Evolutionary conservation across 2,888 invertebrate genomes (phyloP), one percentile per base, ranked within the genome.

Genomic region (Leptinotarsa juncta): DNA sequence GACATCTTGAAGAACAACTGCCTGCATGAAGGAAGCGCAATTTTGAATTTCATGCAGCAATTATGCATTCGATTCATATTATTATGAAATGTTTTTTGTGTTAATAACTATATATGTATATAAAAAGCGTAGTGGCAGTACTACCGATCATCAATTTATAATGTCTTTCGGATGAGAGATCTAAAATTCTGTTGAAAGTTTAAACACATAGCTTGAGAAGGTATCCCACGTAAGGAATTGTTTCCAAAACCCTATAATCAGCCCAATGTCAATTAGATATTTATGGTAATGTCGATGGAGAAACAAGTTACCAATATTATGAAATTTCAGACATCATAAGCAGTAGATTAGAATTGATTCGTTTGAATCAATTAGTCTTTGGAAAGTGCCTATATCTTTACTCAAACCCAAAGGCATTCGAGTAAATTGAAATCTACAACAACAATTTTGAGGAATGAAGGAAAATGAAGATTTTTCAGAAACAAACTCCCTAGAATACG

Each of bases 11-110:
- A 74, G 79, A 66, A 80, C 75, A 79, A 77, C 79, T 82, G 82
- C 76, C 83, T 81, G 82, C 81, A 82, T 79, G 79, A 79, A 81
- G 79, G 78, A 72, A 82, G 80, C 83, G 87, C 85, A 88, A 88
- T 88, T 88, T 88, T 80, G 80, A 86, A 88, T 88, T 88, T 88
- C 87, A 88, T 86, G 87, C 85, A 75, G 81, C 85, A 86, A 88
- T 87, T 87, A 87, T 84, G 83, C 84, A 87, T 87, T 88, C 86
- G 87, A 86, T 86, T 84, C 86, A 85, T 85, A 84, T 86, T 84
- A 84, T 83, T 84, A 83, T 80, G 71, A 67, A 68, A 72, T 76
- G 70, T 73, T 72, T 75, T 72, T 75, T 76, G 71, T 70, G 67
- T 66, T 77, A 77, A 75, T 74, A 73, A 73, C 75, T 72, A 73